Percentiles rank a stretch among this genome's conserved stretches.
phyloP scores from a whole-genome alignment of 2,113 vertebrate genomes.

The Mormyrus lacerda region DNA sequence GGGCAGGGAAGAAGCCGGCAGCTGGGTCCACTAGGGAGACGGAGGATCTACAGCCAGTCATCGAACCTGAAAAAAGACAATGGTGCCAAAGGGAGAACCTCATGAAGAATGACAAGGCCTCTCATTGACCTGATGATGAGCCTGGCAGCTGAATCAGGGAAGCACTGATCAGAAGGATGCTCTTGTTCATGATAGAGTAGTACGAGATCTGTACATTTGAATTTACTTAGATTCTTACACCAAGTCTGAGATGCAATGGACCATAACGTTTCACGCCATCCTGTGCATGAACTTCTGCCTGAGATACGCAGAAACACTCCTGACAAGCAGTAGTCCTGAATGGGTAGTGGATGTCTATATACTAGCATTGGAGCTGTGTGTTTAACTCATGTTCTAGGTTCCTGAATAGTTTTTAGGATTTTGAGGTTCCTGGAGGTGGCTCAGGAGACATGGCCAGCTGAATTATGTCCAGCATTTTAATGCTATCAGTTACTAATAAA shows the following conservation, averaged over 20 bases:
- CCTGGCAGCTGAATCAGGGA: background rate
- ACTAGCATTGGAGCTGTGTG: background rate
- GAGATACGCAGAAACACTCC: background rate
- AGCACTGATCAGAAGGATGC: background rate
- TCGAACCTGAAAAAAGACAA: background rate
- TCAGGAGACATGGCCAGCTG: background rate
- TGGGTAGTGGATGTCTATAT: background rate
- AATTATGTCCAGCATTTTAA: background rate
- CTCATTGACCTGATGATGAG: background rate
- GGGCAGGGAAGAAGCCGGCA: background rate
- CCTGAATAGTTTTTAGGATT: background rate
- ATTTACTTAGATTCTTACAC: background rate
- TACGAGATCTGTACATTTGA: background rate
- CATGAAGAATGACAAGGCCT: background rate
- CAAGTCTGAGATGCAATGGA: background rate
- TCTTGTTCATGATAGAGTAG: background rate
- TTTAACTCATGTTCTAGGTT: background rate
- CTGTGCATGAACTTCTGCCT: background rate
- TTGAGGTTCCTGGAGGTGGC: background rate
- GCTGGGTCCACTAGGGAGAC: too few relatives aligned
- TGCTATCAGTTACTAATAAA: background rate
- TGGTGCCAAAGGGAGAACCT: too few relatives aligned
- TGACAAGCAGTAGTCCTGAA: background rate
- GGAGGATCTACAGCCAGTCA: background rate
- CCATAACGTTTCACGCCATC: background rate